Conservation (phyloP, 2,113 vertebrate genomes). For the Chamaea fasciata region DNA sequence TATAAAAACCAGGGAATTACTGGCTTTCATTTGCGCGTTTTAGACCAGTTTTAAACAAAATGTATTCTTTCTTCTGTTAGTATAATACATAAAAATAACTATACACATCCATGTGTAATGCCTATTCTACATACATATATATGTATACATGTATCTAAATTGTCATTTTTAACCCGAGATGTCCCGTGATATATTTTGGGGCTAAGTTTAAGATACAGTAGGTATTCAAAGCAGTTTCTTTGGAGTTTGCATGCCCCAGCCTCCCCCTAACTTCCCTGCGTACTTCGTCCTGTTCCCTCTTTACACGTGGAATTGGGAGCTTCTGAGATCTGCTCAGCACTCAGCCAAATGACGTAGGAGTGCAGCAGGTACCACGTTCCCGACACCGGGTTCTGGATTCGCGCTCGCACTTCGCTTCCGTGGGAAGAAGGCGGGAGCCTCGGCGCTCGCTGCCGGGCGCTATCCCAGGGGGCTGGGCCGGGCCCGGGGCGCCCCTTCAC, state of each 20-base stretch:
- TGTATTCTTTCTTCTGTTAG: background rate
- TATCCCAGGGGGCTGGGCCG: background rate
- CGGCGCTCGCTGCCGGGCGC: background rate
- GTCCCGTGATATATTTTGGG: background rate
- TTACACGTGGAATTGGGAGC: background rate
- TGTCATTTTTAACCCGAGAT: background rate
- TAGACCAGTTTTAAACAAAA: background rate
- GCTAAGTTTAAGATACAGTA: background rate
- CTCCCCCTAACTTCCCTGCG: accelerated
- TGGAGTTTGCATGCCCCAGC: background rate
- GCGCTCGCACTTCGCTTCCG: background rate
- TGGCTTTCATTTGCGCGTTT: background rate
- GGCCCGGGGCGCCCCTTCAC: background rate
- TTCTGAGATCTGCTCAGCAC: background rate
- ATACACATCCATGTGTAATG: background rate
- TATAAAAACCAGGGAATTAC: background rate
- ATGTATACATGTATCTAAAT: background rate
- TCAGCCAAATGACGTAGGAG: background rate
- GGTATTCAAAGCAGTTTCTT: background rate
- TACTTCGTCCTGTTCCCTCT: background rate
- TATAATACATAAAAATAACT: background rate
- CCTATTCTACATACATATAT: background rate
- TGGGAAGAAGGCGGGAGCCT: background rate
- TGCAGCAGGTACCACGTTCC: background rate
- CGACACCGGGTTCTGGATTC: background rate